Percentiles rank a stretch among this genome's conserved stretches.
phyloP scores from a whole-genome alignment of 2,888 invertebrate genomes.

The Orgyia antiqua region DNA sequence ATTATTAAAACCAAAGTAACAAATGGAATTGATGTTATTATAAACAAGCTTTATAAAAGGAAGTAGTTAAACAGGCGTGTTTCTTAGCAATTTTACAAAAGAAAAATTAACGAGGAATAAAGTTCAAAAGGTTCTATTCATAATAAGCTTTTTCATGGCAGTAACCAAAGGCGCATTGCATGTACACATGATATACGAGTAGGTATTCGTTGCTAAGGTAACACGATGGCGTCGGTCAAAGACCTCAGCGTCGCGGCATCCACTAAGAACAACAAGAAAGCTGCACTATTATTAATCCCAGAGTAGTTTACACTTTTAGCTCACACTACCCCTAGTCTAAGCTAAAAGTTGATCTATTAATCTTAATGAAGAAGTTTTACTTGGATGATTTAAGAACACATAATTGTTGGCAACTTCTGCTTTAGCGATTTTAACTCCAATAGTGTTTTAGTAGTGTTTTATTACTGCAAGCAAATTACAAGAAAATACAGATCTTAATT shows the following conservation, averaged over 20 bases:
- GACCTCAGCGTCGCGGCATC: slow-evolving; percentile 65
- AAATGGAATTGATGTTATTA: no score
- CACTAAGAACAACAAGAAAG: slow-evolving; percentile 58
- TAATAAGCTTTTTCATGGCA: slow-evolving; percentile 49
- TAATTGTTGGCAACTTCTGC: no score
- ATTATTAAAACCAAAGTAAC: no score
- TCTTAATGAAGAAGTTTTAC: no score
- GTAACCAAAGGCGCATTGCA: slow-evolving; percentile 38
- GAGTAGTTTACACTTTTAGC: slow-evolving; percentile 47
- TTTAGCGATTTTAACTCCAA: no score
- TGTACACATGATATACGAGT: slow-evolving; percentile 40
- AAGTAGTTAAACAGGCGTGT: not conserved
- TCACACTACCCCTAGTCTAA: no score
- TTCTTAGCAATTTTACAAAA: slow-evolving; percentile 8
- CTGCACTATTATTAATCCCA: slow-evolving; percentile 54
- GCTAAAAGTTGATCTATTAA: no score
- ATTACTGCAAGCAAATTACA: no score
- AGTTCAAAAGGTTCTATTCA: slow-evolving; percentile 39
- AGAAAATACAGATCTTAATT: no score
- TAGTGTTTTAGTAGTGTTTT: no score
- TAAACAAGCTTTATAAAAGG: no score
- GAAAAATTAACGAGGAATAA: slow-evolving; percentile 41
- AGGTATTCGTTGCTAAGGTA: slow-evolving; percentile 59
- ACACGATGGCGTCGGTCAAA: slow-evolving; percentile 64
- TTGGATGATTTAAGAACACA: no score